These are phyloP conservation scores for Scelioninae gen. 2 DNA, from an alignment of 2,888 invertebrate genomes.

Conservation along the genomic window DNA sequence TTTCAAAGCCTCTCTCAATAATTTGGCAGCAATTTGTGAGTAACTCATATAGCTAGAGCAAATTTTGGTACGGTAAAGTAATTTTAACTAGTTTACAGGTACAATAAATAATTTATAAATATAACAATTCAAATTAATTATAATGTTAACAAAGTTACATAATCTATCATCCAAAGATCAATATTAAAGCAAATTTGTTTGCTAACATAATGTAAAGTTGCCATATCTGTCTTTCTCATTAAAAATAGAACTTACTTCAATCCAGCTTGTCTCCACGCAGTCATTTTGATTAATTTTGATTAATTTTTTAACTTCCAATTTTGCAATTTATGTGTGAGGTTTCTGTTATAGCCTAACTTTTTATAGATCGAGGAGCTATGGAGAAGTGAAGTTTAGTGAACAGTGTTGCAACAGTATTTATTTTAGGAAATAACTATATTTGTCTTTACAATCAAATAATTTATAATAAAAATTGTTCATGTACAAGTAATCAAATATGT, in stretches of 20 bases:
- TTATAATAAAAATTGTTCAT: no score
- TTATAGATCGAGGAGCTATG: neutral
- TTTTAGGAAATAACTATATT: no score
- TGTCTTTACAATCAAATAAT: no score
- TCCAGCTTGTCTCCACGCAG: conserved; percentile 90
- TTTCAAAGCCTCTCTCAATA: conserved; percentile 88
- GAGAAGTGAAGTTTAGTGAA: no score
- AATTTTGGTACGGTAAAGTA: conserved; percentile 18
- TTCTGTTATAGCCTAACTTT: conserved; percentile 2
- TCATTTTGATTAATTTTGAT: conserved; percentile 77
- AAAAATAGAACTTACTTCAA: conserved; percentile 81
- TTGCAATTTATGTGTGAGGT: neutral
- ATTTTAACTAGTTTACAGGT: no score
- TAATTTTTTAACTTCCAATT: no score
- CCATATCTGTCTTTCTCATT: neutral
- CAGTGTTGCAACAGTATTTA: no score
- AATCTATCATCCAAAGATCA: conserved; percentile 28
- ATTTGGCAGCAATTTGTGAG: conserved; percentile 93
- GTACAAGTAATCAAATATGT: no score
- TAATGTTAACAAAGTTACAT: conserved; percentile 12
- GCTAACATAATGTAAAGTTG: conserved; percentile 3
- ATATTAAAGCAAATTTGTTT: neutral
- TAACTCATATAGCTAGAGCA: conserved; percentile 92
- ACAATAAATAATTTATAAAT: neutral
- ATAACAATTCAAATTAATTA: neutral